These are phyloP conservation scores for Salpingus planirostris DNA, from an alignment of 2,888 invertebrate genomes.

Conservation along the genomic window DNA sequence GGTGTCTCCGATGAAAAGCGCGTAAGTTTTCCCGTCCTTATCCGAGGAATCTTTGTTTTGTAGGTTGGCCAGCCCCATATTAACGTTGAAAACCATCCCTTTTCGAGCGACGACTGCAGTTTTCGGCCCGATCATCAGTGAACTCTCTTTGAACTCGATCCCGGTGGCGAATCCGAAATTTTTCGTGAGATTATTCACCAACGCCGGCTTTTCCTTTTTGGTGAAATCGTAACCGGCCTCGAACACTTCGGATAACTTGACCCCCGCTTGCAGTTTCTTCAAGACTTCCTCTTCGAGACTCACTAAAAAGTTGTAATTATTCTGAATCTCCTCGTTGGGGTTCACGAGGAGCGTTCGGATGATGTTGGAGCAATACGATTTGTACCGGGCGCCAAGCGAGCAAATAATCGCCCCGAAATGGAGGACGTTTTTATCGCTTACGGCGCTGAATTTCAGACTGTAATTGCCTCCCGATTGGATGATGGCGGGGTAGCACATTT, in stretches of 20 bases:
- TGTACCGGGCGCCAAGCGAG: conserved; percentile 89
- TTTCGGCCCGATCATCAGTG: conserved; percentile 86
- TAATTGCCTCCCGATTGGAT: conserved; percentile 99
- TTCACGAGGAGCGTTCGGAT: conserved; percentile 94
- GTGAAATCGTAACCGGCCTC: conserved; percentile 72
- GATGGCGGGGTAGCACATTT: conserved; percentile 98
- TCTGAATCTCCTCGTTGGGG: conserved; percentile 70
- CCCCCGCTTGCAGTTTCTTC: conserved; percentile 72
- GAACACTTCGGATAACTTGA: conserved; percentile 79
- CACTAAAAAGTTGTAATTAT: conserved; percentile 86
- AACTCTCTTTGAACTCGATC: conserved; percentile 94
- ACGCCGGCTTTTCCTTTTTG: conserved; percentile 75
- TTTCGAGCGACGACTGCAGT: conserved; percentile 70
- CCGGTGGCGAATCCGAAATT: conserved; percentile 97
- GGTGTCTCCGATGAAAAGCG: conserved; percentile 94
- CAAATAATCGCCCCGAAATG: conserved; percentile 96
- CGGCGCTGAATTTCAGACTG: conserved; percentile 86
- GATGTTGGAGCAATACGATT: conserved; percentile 97
- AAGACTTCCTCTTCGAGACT: conserved; percentile 85
- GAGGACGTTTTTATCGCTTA: conserved; percentile 85
- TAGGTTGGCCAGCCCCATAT: conserved; percentile 83
- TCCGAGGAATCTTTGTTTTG: conserved; percentile 73
- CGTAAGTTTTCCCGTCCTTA: conserved; percentile 83
- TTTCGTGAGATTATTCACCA: conserved; percentile 86
- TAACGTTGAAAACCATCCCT: conserved; percentile 95